Evolutionary conservation across 2,888 invertebrate species (phyloP), one percentile per base, ranked within the genome.

Genomic region (Cephus pygmeus): DNA sequence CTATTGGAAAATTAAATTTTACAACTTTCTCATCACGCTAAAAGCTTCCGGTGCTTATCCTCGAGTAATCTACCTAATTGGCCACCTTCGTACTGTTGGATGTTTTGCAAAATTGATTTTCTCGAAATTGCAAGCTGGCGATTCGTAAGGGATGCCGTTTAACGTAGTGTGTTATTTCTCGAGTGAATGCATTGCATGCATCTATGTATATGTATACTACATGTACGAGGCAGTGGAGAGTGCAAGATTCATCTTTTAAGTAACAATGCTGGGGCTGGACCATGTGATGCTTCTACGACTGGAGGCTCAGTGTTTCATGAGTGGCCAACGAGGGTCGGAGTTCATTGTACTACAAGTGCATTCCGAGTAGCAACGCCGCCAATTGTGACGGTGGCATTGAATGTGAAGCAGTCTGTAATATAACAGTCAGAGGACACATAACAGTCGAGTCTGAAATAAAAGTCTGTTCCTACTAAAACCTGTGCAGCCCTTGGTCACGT

Each of bases 341-440:
- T 90, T 90, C 89, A 91, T 90, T 88, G 90, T 89, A 88, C 90
- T 87, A 87, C 88, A 88, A 88, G 88, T 88, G 87, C 87, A 87
- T 89, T 87, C 87, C 86, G 85, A 85, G 88, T 87, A 80, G 78
- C 84, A 80, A 83, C 86, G 79, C 82, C 83, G 84, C 80, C 87
- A 87, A 88, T 88, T 86, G 85, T 84, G 23, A 56, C 56, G 56
- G 9, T 56, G 56, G 15, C 56, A 56, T 56, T 56, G 23, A 15
- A 56, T 56, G 56, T 56, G 56, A 56, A 56, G 15, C 56, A 56
- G 56, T 36, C 36, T 36, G 36, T 56, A 56, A 56, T 23, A 6
- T 56, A 56, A 56, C 23, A 56, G 56, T 23, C 56, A 56, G 56
- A 56, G 9, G 56, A 56, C 23, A 23, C 6, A 23, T 3, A 56